phyloP scores from a whole-genome alignment of 2,888 invertebrate species.

The Luperina nickerlii region DNA sequence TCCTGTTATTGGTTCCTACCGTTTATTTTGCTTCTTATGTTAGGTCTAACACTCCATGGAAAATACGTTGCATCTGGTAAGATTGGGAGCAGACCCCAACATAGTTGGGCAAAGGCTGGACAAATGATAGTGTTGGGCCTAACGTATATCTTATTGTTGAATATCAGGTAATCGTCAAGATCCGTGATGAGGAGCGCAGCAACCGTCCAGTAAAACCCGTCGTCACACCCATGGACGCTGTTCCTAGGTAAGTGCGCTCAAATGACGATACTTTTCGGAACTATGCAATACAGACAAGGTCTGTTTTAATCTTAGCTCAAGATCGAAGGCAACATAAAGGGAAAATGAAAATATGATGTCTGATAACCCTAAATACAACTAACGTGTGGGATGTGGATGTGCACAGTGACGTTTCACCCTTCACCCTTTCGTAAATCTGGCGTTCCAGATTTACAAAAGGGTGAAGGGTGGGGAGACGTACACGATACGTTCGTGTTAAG shows the following conservation, averaged over 20 bases:
- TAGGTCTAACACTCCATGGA: neutral
- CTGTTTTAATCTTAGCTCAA: neutral
- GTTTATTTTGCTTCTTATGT: neutral
- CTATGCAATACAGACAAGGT: no score
- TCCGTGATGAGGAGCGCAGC: constrained; percentile 86
- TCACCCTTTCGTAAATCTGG: no score
- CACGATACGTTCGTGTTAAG: no score
- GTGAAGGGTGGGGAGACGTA: no score
- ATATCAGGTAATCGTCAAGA: constrained; percentile 87
- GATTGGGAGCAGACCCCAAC: neutral
- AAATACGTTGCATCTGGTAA: neutral
- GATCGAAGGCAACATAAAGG: neutral
- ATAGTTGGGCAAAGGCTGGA: neutral
- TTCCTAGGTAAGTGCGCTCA: constrained; percentile 79
- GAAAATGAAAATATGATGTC: neutral
- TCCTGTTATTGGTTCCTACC: neutral
- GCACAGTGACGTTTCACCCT: no score
- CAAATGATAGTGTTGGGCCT: neutral
- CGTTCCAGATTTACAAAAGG: no score
- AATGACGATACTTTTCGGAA: neutral
- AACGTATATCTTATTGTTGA: neutral
- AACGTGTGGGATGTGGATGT: no score
- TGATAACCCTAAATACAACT: neutral
- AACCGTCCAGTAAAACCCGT: constrained; percentile 76
- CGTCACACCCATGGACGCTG: constrained; percentile 75